Conservation (phyloP, 2,888 invertebrate genomes). For the Conops quadrifasciatus region DNA sequence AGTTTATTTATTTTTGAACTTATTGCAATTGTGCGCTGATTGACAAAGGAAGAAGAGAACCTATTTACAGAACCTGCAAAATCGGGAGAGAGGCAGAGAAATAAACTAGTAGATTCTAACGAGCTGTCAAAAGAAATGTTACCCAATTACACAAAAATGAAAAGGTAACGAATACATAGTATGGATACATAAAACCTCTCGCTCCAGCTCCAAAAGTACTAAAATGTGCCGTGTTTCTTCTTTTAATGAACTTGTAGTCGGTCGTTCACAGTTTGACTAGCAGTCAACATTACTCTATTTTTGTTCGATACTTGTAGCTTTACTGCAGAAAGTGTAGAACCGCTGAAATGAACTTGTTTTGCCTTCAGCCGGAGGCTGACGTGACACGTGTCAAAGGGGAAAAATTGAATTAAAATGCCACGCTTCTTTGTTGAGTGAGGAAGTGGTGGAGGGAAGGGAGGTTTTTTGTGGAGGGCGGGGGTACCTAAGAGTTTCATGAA, state of each 20-base stretch:
- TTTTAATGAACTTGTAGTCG: not conserved
- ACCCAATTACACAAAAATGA: too few relatives aligned
- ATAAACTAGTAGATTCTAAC: too few relatives aligned
- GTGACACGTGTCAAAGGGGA: constrained; percentile 31
- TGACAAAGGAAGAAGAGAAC: not conserved
- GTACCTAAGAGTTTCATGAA: not conserved
- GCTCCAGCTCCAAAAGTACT: too few relatives aligned
- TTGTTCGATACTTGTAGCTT: not conserved
- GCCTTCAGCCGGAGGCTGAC: not conserved
- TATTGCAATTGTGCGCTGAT: not conserved
- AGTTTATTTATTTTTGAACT: not conserved
- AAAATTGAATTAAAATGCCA: constrained; percentile 30
- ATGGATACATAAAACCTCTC: too few relatives aligned
- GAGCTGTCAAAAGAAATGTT: too few relatives aligned
- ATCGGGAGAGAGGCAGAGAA: too few relatives aligned
- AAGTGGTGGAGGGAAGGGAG: not conserved
- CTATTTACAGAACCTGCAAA: not conserved
- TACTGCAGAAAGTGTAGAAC: not conserved
- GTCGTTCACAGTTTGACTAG: not conserved
- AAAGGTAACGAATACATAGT: too few relatives aligned
- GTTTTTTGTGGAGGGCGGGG: not conserved
- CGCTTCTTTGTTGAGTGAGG: constrained; percentile 22
- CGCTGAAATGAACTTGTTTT: not conserved
- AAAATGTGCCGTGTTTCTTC: not conserved
- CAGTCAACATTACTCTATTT: not conserved